Evolutionary conservation across 2,113 vertebrate species (phyloP).

Genomic region (Aegotheles bennettii): DNA sequence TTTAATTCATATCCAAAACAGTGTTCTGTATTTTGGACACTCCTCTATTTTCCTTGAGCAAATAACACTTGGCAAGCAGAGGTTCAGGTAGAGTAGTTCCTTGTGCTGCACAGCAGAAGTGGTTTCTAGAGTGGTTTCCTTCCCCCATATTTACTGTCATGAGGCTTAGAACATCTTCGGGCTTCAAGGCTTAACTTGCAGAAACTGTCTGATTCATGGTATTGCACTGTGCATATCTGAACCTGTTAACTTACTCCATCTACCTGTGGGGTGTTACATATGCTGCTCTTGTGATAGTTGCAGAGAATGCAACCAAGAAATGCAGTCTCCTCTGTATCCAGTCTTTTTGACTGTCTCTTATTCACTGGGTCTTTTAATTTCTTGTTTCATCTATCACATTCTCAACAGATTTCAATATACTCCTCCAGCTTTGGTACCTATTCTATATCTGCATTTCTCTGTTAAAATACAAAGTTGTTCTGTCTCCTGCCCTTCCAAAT

Average conservation of each 20-base stretch:
- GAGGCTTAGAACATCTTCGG: not conserved
- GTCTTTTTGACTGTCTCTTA: not conserved
- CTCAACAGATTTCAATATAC: not conserved
- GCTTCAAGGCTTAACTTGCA: not conserved
- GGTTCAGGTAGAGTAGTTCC: not conserved
- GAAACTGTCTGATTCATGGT: not conserved
- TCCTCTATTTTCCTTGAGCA: not conserved
- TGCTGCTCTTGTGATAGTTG: not conserved
- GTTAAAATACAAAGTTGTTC: not conserved
- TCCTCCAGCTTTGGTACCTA: not conserved
- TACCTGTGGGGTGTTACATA: not conserved
- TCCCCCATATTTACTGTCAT: accelerated
- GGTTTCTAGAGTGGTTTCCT: not conserved
- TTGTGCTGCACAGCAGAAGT: not conserved
- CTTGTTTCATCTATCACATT: not conserved
- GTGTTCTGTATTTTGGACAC: not conserved
- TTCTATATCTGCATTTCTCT: not conserved
- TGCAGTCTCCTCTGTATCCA: not conserved
- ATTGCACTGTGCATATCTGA: not conserved
- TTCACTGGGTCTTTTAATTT: not conserved
- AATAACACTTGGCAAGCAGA: not conserved
- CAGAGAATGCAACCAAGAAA: not conserved
- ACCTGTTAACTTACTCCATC: too few relatives aligned
- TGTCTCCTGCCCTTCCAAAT: not conserved
- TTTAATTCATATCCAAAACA: not conserved